Percentiles rank a stretch among this genome's conserved stretches.
Conservation (phyloP, 2,113 vertebrate species). For the Amazona guildingii region DNA sequence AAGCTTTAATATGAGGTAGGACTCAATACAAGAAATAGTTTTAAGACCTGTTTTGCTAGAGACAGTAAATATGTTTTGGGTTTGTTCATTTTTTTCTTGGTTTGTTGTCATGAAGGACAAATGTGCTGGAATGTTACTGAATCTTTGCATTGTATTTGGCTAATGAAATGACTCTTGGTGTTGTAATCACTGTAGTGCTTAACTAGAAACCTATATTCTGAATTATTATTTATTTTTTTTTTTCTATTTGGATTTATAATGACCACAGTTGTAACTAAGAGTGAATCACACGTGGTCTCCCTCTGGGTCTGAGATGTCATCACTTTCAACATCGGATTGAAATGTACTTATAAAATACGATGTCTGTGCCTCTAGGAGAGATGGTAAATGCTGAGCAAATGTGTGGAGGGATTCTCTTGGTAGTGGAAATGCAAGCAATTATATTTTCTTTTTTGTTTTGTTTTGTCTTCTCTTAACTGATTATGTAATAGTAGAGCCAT, state of each 20-base stretch:
- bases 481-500: background rate
- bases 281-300: background rate
- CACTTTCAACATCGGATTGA: background rate
- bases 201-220: background rate
- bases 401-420: background rate
- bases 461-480: background rate
- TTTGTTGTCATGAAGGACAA: background rate
- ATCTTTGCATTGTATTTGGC: background rate
- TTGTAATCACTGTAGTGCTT: background rate
- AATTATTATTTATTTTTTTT: background rate
- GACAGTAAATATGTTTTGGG: background rate
- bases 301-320: background rate
- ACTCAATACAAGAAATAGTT: background rate
- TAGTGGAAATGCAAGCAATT: slow-evolving; percentile 2
- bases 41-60: background rate
- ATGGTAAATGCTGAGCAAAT: background rate
- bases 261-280: background rate
- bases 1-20: background rate
- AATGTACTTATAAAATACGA: background rate
- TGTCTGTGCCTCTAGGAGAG: background rate
- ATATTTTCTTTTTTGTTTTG: background rate
- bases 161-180: background rate
- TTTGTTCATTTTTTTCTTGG: background rate
- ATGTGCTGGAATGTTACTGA: background rate
- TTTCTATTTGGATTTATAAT: background rate